A percentile compares a stretch with the other conserved stretches of the same genome.
Conservation (phyloP, 2,888 invertebrate species). For the Diarsia dahlii region DNA sequence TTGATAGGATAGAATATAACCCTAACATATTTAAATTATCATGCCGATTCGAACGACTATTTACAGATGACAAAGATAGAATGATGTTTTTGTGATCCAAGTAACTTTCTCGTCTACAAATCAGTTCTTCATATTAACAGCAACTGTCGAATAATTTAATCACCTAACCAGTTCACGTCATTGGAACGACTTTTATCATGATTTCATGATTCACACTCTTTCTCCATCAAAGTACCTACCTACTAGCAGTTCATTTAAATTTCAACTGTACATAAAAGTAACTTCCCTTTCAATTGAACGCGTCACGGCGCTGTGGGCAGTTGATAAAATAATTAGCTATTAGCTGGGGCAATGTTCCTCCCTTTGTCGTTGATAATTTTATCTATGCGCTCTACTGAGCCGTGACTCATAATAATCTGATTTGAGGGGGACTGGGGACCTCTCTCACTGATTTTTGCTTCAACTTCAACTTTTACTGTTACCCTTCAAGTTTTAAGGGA, state of each 20-base stretch:
- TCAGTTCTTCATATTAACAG: not conserved
- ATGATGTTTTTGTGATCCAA: not conserved
- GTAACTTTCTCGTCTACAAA: not conserved
- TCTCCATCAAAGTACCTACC: conserved; percentile 5
- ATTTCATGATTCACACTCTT: conserved; percentile 31
- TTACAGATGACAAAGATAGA: not conserved
- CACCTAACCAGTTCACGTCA: not conserved
- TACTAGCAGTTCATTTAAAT: conserved; percentile 46
- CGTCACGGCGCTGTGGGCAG: conserved; percentile 73
- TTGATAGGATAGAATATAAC: too few relatives aligned
- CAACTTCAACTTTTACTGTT: conserved; percentile 62
- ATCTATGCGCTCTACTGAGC: conserved; percentile 85
- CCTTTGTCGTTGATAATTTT: conserved; percentile 86
- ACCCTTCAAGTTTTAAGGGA: conserved; percentile 60
- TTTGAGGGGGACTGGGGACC: conserved; percentile 72
- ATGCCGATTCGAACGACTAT: not conserved
- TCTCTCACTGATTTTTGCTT: conserved; percentile 63
- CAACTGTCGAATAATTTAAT: not conserved
- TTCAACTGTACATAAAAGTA: conserved; percentile 45
- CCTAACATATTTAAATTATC: not conserved
- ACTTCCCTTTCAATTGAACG: conserved; percentile 66
- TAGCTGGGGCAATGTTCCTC: conserved; percentile 74
- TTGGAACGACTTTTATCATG: conserved; percentile 3
- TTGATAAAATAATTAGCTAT: conserved; percentile 81
- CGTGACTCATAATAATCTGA: conserved; percentile 84